A percentile compares a stretch with the other conserved stretches of the same genome.
These are phyloP conservation scores for Cygnus atratus DNA, from an alignment of 2,113 vertebrate genomes.

Conservation along the genomic window DNA sequence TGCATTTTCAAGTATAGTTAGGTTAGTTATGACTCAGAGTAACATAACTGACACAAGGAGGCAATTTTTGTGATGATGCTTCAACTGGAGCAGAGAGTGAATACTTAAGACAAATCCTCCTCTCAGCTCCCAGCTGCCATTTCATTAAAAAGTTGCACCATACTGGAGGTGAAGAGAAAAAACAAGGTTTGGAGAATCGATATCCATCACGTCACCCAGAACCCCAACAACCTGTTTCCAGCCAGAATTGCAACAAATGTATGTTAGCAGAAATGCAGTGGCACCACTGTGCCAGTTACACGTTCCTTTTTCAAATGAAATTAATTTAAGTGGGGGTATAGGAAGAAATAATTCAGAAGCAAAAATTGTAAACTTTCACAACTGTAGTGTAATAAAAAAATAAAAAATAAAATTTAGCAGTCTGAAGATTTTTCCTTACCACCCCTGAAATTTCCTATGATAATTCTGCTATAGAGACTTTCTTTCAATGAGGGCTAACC, in stretches of 20 bases:
- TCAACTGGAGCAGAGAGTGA: neutral
- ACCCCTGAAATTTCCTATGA: constrained; percentile 9
- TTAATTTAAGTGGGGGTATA: neutral
- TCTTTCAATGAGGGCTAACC: neutral
- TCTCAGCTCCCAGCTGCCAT: neutral
- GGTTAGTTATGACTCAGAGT: constrained; percentile 7
- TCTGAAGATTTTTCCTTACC: neutral
- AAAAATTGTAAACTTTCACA: constrained; percentile 66
- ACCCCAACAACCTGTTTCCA: neutral
- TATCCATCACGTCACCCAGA: neutral
- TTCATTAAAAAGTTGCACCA: neutral
- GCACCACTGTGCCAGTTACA: neutral
- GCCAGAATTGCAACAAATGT: neutral
- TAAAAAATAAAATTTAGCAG: neutral
- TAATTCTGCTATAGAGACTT: neutral
- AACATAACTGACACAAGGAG: neutral
- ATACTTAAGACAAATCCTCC: neutral
- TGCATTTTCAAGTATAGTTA: constrained; percentile 36
- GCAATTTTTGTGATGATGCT: neutral
- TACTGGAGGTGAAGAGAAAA: neutral
- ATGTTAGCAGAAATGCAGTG: neutral
- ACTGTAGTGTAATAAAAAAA: constrained; percentile 71
- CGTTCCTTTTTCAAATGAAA: constrained; percentile 18
- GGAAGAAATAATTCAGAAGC: constrained; percentile 4
- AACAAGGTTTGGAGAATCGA: neutral